Base-by-base conservation (phyloP, 2,888 invertebrate species). In the Cataglyphis rosenhaueri region DNA sequence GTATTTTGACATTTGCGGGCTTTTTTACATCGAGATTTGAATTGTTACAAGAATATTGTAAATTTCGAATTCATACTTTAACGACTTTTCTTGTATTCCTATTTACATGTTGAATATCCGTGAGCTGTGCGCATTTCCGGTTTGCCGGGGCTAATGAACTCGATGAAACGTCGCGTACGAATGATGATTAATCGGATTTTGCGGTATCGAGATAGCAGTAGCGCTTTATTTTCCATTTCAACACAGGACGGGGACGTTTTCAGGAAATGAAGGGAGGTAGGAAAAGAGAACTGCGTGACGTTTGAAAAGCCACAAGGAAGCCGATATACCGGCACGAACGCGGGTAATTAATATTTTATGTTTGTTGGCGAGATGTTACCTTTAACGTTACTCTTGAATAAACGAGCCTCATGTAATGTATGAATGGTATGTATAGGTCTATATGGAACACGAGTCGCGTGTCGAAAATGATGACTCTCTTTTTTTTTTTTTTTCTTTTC, bases 301-400 rank as follows among this genome's bases (percentile, higher is more conserved):
- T 81, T 66, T 75, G 81, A 74, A 75, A 78, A 81, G 71, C 64
- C 66, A 21, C 55, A 38, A 38, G 62, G 66, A 18, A 70, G 41
- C 44, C 78, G 44, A 35, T 78, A 44, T 65, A 44, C 48, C 12
- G 41, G 29, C 29, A 35, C 61, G 68, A 32, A 15, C 18, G 25
- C 78, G 61, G 18, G 55, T 83, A 83, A 83, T 83, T 83, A 78
- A 83, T 82, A 83, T 71, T 78, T 78, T 32, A 64, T 55, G 52
- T 68, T n/a, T 29, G 41, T 55, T 68, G 18, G 6, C 78, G 61
- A 52, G 32, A 35, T 29, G 25, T 21, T 68, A 9, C 25, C 15
- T 41, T 65, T 55, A 55, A 52, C 38, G 32, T 21, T n/a, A 35
- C 35, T 48, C 29, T 25, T 35, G 21, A 10, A 52, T 21, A 32